Evolutionary conservation across 2,888 invertebrate genomes (phyloP), one percentile per base, ranked within the genome.

Genomic region (Drosophila percnosoma): DNA sequence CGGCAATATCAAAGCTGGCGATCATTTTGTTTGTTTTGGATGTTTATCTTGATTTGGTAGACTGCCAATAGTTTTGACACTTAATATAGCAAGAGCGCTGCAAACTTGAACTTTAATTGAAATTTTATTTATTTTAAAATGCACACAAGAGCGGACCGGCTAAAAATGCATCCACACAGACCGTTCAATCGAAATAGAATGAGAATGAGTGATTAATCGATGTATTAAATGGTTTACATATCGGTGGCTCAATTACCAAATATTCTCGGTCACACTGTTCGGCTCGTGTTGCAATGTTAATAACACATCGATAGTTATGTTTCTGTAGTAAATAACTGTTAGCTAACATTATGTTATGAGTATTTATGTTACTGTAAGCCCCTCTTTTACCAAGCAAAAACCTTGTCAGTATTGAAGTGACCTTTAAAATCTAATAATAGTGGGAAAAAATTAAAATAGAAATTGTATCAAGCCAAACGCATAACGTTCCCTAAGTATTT

Each of bases 1-100:
- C 94, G 83, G 91, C 80, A 71, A 91, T 91, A 84, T 90, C 90
- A 72, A 90, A 90, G 71, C 91, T 91, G 75, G 87, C 84, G 82
- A 92, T 90, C 90, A 92, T 92, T 73, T 83, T 82, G 73, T 29
- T 59, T 68, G 60, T 59, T 66, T 57, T 60, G 7, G 29, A 15
- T 42, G 40, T 62, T 52, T 15, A n/a, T 45, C 33, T 75, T 69
- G 61, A 49, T 59, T 61, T 71, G 38, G 3, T n/a, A 21, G 31
- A 65, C 48, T 24, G 45, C 51, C 11, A 31, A 36, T 42, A 24
- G 3, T 48, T 55, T 52, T 3, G 11, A 31, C 49, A 40, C n/a
- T 18, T 27, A 15, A 8, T 21, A 36, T 61, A 13, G 49, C 42
- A 64, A 65, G 18, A 57, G 33, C 18, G 21, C 29, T 42, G 27